A percentile compares a stretch with the other conserved stretches of the same genome.
Evolutionary conservation across 2,113 vertebrate genomes (phyloP).

Genomic region (Brevimyrus niger): DNA sequence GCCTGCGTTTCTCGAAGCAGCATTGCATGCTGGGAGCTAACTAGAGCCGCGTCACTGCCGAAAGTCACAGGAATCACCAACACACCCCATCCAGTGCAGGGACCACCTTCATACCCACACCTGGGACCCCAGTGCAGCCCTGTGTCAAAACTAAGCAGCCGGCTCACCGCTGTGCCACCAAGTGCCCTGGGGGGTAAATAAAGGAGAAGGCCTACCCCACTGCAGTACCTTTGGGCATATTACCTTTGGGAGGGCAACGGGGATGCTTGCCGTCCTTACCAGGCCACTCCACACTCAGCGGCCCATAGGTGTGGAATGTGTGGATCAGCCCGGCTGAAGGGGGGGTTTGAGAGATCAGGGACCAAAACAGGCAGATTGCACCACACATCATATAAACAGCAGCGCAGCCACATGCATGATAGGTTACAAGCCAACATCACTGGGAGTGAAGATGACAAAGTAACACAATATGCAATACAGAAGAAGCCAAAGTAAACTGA

Average conservation of each 20-base stretch:
- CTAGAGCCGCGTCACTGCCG: not conserved
- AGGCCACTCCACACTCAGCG: slow-evolving; percentile 96
- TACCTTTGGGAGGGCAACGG: slow-evolving; percentile 99
- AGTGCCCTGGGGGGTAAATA: slow-evolving; percentile 8
- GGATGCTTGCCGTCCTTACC: slow-evolving; percentile 99
- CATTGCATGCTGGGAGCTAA: not conserved
- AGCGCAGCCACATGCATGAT: no score
- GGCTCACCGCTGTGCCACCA: not conserved
- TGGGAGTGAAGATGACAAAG: no score
- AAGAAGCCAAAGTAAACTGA: no score
- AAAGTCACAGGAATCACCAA: not conserved
- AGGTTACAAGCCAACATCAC: no score
- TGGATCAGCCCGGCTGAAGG: slow-evolving; percentile 84
- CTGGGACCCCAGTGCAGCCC: not conserved
- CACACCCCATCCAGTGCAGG: not conserved
- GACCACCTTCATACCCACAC: not conserved
- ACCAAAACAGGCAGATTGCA: no score
- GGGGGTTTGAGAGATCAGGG: no score
- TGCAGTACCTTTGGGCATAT: slow-evolving; percentile 98
- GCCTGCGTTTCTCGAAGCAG: not conserved
- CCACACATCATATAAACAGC: no score
- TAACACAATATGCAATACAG: no score
- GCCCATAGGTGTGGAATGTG: slow-evolving; percentile 93
- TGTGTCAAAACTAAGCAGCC: not conserved
- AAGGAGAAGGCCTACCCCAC: slow-evolving; percentile 78